phyloP scores from a whole-genome alignment of 1,140 invertebrate genomes.

The Drosophila suzukii region DNA sequence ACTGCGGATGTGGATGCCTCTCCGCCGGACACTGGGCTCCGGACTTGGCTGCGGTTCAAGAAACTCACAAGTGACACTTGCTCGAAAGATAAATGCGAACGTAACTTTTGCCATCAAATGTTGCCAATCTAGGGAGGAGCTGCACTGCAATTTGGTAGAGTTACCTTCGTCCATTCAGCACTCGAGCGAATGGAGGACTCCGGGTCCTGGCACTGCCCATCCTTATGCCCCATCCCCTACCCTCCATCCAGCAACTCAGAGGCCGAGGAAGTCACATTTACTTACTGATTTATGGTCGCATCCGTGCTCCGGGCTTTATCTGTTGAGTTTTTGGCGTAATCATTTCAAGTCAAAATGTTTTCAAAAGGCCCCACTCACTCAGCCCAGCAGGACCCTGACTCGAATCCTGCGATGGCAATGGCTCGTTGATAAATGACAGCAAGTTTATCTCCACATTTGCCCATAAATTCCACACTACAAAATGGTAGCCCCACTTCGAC shows the following conservation, averaged over 20 bases:
- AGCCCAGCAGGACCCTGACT: slow-evolving; percentile 1
- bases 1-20: neutral
- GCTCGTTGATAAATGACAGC: slow-evolving; percentile 75
- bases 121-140: slow-evolving; percentile 68
- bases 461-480: slow-evolving; percentile 81
- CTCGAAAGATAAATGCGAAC: slow-evolving; percentile 79
- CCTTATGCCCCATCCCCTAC: neutral
- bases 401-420: slow-evolving; percentile 24
- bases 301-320: slow-evolving; percentile 72
- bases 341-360: slow-evolving; percentile 79
- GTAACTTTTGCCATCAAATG: slow-evolving; percentile 82
- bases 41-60: slow-evolving; percentile 77
- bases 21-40: slow-evolving; percentile 31
- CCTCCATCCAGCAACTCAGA: slow-evolving; percentile 5
- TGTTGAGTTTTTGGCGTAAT: slow-evolving; percentile 81
- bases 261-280: slow-evolving; percentile 69
- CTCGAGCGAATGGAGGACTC: slow-evolving; percentile 15
- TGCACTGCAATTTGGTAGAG: slow-evolving; percentile 27
- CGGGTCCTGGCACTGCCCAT: neutral
- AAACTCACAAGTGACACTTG: slow-evolving; percentile 80
- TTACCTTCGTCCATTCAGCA: slow-evolving; percentile 32
- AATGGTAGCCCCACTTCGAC: slow-evolving; percentile 67
- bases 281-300: slow-evolving; percentile 78
- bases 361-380: slow-evolving; percentile 40
- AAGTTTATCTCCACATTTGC: slow-evolving; percentile 77